Percentiles rank a stretch among this genome's conserved stretches.
Evolutionary conservation across 2,113 vertebrate species (phyloP).

Genomic region (Elachura formosa): DNA sequence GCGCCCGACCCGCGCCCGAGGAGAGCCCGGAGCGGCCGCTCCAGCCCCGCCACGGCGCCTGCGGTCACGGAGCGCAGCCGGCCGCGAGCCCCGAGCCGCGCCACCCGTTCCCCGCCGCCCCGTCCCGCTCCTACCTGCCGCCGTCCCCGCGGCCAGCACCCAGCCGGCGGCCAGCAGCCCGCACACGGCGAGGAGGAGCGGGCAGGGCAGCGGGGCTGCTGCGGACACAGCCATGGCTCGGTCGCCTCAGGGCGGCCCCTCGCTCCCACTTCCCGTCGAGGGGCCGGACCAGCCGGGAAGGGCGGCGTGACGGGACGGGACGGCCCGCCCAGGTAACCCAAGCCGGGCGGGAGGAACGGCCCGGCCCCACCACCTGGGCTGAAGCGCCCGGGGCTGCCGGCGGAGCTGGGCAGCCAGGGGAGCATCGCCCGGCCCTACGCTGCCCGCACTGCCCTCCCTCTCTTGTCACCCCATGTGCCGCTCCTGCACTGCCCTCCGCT

Average conservation of each 20-base stretch:
- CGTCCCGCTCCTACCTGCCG: not conserved
- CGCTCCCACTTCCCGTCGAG: not conserved
- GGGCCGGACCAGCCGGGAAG: conserved; percentile 34
- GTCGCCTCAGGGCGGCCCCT: not conserved
- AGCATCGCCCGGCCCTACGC: rapidly evolving
- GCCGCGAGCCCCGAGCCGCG: not conserved
- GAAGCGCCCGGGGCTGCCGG: not conserved
- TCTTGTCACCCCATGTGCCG: rapidly evolving
- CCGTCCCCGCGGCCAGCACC: not conserved
- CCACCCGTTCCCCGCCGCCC: too few species aligned
- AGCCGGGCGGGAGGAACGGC: not conserved
- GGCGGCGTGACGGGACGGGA: not conserved
- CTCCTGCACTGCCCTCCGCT: too few species aligned
- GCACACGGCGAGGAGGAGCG: not conserved
- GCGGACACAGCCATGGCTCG: not conserved
- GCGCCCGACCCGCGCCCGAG: not conserved
- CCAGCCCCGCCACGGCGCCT: not conserved
- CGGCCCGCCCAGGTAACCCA: conserved; percentile 44
- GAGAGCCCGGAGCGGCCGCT: not conserved
- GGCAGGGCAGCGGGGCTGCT: not conserved
- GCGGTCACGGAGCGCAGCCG: not conserved
- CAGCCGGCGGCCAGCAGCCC: not conserved
- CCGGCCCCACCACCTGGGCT: not conserved
- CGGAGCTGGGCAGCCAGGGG: rapidly evolving
- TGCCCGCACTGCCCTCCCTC: too few species aligned